Evolutionary conservation across 1,140 invertebrate genomes (phyloP).

Genomic region (Musca domestica): DNA sequence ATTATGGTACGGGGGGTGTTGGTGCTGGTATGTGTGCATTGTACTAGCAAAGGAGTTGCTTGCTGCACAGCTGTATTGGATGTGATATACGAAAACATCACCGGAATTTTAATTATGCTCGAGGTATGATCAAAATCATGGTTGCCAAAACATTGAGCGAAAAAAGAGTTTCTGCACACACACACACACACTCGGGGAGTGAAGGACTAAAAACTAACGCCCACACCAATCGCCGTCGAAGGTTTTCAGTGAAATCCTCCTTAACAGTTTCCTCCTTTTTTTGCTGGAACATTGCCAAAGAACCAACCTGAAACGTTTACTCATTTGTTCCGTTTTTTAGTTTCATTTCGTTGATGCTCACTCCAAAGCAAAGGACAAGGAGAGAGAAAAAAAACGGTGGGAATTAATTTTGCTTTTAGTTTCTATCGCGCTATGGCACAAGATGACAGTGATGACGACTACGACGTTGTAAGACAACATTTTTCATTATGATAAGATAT

Average conservation of each 20-base stretch:
- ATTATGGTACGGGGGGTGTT: background rate
- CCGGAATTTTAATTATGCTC: constrained; percentile 19
- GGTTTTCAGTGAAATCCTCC: background rate
- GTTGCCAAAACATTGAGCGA: no score
- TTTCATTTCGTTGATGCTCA: no score
- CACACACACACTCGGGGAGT: no score
- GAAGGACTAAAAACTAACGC: no score
- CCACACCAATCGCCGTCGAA: no score
- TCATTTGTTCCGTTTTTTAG: no score
- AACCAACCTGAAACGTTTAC: no score
- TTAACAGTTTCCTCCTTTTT: background rate
- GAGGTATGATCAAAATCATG: background rate
- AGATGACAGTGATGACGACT: background rate
- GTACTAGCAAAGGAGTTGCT: background rate
- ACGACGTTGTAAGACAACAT: background rate
- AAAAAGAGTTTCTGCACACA: no score
- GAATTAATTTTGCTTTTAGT: constrained; percentile 15
- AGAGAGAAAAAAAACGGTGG: background rate
- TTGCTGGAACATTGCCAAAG: constrained; percentile 1
- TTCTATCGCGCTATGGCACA: background rate
- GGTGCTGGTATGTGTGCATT: background rate
- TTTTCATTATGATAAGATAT: constrained; percentile 9
- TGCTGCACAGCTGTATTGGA: background rate
- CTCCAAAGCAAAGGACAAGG: no score
- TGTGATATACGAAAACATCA: constrained; percentile 16